Evolutionary conservation across 2,797 vertebrate genomes (phyloP).

Genomic region (Enteromius fasciolatus): DNA sequence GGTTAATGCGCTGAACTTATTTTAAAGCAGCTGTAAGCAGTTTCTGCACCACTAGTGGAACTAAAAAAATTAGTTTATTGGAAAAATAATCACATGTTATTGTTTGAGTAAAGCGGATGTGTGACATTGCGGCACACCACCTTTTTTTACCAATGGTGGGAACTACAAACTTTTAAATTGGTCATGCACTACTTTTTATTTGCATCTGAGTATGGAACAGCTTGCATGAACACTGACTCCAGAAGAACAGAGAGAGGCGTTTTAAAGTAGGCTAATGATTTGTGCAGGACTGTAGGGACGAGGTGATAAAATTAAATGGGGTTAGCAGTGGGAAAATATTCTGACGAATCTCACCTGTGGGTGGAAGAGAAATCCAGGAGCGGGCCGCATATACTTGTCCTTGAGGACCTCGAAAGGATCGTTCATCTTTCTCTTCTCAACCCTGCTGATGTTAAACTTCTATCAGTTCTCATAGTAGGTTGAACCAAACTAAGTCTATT

Average conservation of each 20-base stretch:
- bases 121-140: not conserved
- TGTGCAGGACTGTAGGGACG: conserved; percentile 17
- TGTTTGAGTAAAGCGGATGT: not conserved
- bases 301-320: conserved; percentile 31
- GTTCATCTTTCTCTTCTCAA: conserved; percentile 99
- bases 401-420: conserved; percentile 98
- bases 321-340: conserved; percentile 26
- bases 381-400: conserved; percentile 98
- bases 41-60: not conserved
- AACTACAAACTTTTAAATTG: conserved; percentile 17
- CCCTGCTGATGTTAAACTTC: conserved; percentile 95
- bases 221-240: conserved; percentile 14
- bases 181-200: not conserved
- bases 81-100: not conserved
- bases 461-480: conserved; percentile 70
- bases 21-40: conserved; percentile 1
- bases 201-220: conserved; percentile 15
- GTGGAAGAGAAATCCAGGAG: conserved; percentile 97
- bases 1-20: not conserved
- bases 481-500: not conserved
- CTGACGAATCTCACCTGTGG: conserved; percentile 84
- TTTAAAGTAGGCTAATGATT: conserved; percentile 25
- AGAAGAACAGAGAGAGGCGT: not conserved
- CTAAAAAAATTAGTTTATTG: conserved; percentile 1
- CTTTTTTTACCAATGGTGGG: not conserved